phyloP scores from a whole-genome alignment of 2,113 vertebrate genomes.

The Loxodonta africana region DNA sequence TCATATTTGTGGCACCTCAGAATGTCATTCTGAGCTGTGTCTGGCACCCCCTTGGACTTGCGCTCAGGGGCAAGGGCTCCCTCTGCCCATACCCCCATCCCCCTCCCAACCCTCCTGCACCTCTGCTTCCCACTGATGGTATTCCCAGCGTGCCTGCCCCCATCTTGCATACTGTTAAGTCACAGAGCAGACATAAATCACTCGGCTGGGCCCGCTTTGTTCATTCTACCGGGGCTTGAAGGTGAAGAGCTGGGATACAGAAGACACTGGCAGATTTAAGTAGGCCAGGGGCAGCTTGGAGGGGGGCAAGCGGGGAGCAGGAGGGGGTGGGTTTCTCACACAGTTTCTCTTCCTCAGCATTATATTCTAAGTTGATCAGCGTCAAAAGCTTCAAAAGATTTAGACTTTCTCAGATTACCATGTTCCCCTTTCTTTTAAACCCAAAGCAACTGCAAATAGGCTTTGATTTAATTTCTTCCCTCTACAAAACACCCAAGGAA shows the following conservation, averaged over 20 bases:
- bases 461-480: neutral
- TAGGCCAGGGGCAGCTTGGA: neutral
- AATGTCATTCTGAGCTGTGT: no score
- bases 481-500: neutral
- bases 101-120: no score
- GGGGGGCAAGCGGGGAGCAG: no score
- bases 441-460: neutral
- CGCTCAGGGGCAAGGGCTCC: no score
- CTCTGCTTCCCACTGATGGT: neutral
- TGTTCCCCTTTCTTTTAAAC: neutral
- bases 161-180: neutral
- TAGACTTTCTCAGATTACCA: neutral
- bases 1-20: no score
- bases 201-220: neutral
- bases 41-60: no score
- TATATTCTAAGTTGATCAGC: neutral
- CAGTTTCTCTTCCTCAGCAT: neutral
- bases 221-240: neutral
- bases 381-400: slow-evolving; percentile 6
- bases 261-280: neutral
- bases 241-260: neutral
- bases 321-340: neutral
- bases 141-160: neutral
- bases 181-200: neutral
- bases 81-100: no score